Conservation (phyloP, 2,888 invertebrate genomes). For the Cheilosia grossa region DNA sequence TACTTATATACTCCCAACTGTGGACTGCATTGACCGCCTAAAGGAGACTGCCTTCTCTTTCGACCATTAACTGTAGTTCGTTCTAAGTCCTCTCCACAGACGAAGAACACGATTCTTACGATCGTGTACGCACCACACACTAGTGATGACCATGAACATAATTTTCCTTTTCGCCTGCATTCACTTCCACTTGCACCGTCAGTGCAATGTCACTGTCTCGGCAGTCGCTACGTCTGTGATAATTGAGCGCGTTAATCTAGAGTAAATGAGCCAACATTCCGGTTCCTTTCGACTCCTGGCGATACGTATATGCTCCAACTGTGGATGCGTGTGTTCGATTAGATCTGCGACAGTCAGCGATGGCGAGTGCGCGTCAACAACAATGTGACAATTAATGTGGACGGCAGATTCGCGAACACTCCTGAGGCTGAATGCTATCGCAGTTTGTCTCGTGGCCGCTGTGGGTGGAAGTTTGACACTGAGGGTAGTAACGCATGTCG, state of each 20-base stretch:
- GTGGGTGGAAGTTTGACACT: constrained; percentile 51
- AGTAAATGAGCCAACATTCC: constrained; percentile 50
- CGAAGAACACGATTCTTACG: constrained; percentile 41
- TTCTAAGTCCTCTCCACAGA: constrained; percentile 38
- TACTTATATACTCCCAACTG: constrained; percentile 74
- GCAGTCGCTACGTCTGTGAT: constrained; percentile 6
- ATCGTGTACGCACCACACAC: constrained; percentile 18
- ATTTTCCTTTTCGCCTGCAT: constrained; percentile 56
- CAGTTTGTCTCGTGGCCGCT: constrained; percentile 12
- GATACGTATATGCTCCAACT: constrained; percentile 19
- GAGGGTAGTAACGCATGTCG: constrained; percentile 1
- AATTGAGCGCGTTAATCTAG: constrained; percentile 58
- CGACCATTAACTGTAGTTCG: constrained; percentile 3
- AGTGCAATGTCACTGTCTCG: constrained; percentile 1
- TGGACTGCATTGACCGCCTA: constrained; percentile 5
- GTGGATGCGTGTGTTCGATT: constrained; percentile 51
- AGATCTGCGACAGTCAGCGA: constrained; percentile 33
- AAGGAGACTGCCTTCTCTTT: constrained; percentile 10
- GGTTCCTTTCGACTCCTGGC: constrained; percentile 27
- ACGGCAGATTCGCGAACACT: constrained; percentile 19
- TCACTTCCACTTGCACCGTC: neutral
- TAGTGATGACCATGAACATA: constrained; percentile 65
- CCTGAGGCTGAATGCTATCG: constrained; percentile 21
- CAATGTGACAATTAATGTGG: constrained; percentile 69
- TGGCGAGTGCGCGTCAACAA: constrained; percentile 29